phyloP scores from a whole-genome alignment of 2,113 vertebrate genomes.

The Vidua chalybeata region DNA sequence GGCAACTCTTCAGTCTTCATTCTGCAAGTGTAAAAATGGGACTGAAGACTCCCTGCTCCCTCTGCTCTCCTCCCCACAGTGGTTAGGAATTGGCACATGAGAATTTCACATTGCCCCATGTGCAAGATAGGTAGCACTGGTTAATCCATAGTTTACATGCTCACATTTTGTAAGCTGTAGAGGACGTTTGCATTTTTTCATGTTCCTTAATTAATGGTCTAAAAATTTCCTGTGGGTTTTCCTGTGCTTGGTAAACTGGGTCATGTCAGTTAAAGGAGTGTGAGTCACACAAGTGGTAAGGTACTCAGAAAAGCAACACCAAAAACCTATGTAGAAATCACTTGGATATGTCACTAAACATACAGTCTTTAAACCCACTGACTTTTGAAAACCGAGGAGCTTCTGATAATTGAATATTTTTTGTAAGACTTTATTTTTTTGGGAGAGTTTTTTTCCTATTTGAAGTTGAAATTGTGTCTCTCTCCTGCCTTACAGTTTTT shows the following conservation, averaged over 20 bases:
- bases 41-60: not conserved
- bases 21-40: not conserved
- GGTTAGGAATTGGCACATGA: not conserved
- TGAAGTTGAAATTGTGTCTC: not conserved
- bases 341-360: not conserved
- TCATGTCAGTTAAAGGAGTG: not conserved
- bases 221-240: not conserved
- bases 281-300: not conserved
- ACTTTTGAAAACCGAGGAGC: not conserved
- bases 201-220: not conserved
- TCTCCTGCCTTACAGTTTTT: not conserved
- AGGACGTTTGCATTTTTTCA: not conserved
- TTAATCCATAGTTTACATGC: not conserved
- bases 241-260: not conserved
- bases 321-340: not conserved
- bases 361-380: not conserved
- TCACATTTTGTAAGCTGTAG: not conserved
- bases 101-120: not conserved
- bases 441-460: not conserved
- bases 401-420: not conserved
- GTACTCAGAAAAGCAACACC: not conserved
- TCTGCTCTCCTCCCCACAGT: not conserved
- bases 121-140: not conserved
- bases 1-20: not conserved
- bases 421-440: not conserved